Conservation (phyloP, 2,797 vertebrate genomes). For the Coranthus polyacanthus region DNA sequence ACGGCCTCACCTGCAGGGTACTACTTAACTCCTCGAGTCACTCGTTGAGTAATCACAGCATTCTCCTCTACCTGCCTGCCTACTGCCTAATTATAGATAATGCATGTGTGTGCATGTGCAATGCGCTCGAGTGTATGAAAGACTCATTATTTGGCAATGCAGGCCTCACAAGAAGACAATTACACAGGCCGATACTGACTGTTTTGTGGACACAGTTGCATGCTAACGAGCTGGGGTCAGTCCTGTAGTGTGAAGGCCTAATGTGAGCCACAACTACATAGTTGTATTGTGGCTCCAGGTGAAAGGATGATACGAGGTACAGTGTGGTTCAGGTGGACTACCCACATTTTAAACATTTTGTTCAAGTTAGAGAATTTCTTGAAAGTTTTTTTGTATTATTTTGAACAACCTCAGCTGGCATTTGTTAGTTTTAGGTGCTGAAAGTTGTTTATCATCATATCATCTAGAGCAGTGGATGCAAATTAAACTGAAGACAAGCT, state of each 20-base stretch:
- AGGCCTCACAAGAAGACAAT: conserved; percentile 75
- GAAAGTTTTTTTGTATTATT: too few species aligned
- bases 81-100: conserved; percentile 76
- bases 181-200: conserved; percentile 44
- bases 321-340: not conserved
- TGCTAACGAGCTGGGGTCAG: conserved; percentile 38
- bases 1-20: conserved; percentile 78
- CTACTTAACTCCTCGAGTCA: conserved; percentile 81
- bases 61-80: conserved; percentile 73
- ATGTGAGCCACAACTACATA: not conserved
- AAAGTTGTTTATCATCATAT: too few species aligned
- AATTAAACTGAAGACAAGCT: not conserved
- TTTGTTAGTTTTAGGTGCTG: not conserved
- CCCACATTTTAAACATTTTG: not conserved
- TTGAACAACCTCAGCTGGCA: too few species aligned
- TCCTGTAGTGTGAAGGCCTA: not conserved
- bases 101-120: conserved; percentile 28
- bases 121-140: conserved; percentile 26
- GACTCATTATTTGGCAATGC: conserved; percentile 75
- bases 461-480: not conserved
- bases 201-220: conserved; percentile 56
- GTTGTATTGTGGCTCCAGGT: not conserved
- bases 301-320: conserved; percentile 2
- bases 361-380: not conserved
- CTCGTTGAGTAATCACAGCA: conserved; percentile 82